Evolutionary conservation across 2,797 vertebrate species (phyloP).

Genomic region (Melanotaenia pygmaea): DNA sequence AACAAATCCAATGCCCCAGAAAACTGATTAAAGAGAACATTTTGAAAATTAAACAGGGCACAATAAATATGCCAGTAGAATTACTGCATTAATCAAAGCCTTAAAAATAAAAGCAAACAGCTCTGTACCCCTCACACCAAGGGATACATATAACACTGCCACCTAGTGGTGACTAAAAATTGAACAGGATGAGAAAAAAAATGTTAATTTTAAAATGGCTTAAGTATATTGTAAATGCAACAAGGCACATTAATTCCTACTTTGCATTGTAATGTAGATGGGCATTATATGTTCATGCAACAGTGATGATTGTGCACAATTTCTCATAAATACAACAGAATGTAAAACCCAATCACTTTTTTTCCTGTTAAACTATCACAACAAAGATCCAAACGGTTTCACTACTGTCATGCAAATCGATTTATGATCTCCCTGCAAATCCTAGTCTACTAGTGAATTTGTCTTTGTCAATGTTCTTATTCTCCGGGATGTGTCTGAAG

Average conservation of each 20-base stretch:
- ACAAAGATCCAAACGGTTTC: background rate
- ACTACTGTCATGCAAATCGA: too few species aligned
- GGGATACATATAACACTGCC: conserved; percentile 36
- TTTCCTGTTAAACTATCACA: background rate
- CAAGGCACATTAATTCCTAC: conserved; percentile 18
- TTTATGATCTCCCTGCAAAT: conserved; percentile 7
- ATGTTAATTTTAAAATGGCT: too few species aligned
- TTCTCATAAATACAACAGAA: background rate
- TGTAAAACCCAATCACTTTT: conserved; percentile 9
- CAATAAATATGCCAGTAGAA: conserved; percentile 15
- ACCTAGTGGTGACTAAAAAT: conserved; percentile 50
- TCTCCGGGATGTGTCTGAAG: conserved; percentile 74
- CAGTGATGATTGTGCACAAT: background rate
- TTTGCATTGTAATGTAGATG: background rate
- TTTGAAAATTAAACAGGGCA: conserved; percentile 10
- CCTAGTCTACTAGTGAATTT: conserved; percentile 55
- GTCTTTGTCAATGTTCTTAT: conserved; percentile 76
- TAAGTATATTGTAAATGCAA: background rate
- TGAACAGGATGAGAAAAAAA: conserved; percentile 10
- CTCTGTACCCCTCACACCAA: conserved; percentile 11
- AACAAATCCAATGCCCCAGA: background rate
- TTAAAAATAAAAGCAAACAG: conserved; percentile 42
- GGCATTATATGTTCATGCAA: background rate
- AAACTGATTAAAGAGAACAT: background rate
- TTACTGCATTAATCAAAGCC: conserved; percentile 20